Evolutionary conservation across 2,888 invertebrate genomes (phyloP).

Genomic region (Ceraclea dissimilis): DNA sequence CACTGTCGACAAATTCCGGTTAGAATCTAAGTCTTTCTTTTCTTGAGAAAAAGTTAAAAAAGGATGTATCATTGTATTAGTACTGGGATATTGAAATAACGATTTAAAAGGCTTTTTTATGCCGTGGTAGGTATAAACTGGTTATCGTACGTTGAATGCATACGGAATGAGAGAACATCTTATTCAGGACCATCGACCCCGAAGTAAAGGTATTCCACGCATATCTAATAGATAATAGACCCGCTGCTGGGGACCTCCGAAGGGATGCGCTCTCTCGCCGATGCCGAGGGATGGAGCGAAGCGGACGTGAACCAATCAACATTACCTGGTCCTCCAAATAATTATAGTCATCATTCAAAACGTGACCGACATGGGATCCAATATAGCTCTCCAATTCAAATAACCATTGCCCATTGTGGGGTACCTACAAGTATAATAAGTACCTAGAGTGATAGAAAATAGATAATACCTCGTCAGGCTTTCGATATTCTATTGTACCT

Average conservation of each 20-base stretch:
- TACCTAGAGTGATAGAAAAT: background rate
- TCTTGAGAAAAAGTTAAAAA: no score
- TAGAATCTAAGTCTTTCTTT: background rate
- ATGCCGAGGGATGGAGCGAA: constrained; percentile 3
- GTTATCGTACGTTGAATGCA: no score
- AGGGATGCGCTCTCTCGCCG: constrained; percentile 12
- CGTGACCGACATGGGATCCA: constrained; percentile 20
- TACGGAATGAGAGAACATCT: background rate
- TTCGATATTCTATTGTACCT: no score
- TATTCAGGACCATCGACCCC: constrained; percentile 2
- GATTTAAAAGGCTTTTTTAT: no score
- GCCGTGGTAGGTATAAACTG: no score
- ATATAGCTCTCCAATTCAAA: background rate
- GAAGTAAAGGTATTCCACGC: background rate
- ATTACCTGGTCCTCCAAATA: constrained; percentile 15
- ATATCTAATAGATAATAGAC: constrained; percentile 14
- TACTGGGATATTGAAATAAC: no score
- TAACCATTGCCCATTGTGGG: background rate
- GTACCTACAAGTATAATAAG: background rate
- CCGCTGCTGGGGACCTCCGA: constrained; percentile 11
- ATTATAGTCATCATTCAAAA: constrained; percentile 21
- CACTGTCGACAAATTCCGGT: background rate
- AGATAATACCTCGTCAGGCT: background rate
- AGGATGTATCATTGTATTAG: no score
- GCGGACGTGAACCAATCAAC: constrained; percentile 19